Percentiles rank a stretch among this genome's conserved stretches.
These are phyloP conservation scores for Arvicanthis niloticus DNA, from an alignment of 2,113 vertebrate species.

Conservation along the genomic window DNA sequence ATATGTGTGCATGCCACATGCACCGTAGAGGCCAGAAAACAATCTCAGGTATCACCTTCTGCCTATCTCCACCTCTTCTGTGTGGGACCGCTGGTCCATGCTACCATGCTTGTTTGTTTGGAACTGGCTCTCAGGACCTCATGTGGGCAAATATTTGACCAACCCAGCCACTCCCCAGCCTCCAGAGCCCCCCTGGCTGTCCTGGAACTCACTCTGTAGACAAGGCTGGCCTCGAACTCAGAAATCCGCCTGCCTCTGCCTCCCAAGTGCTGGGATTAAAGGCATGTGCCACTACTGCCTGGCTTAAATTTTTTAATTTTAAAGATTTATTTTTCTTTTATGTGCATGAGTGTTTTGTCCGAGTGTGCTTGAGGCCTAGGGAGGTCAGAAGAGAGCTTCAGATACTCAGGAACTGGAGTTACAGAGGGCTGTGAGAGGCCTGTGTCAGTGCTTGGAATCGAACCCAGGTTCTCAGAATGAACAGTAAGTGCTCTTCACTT, in stretches of 20 bases:
- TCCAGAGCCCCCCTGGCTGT: too few species aligned
- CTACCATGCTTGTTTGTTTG: neutral
- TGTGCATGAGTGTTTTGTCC: neutral
- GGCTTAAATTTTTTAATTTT: neutral
- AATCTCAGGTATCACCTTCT: neutral
- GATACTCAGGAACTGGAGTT: neutral
- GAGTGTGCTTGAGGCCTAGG: neutral
- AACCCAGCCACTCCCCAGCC: neutral
- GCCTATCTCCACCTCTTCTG: neutral
- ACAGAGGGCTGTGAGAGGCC: neutral
- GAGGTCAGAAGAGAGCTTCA: neutral
- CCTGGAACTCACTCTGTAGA: too few species aligned
- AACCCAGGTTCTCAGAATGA: neutral
- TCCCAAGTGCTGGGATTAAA: too few species aligned
- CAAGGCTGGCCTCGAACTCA: too few species aligned
- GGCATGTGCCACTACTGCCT: too few species aligned
- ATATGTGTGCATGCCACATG: neutral
- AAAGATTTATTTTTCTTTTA: constrained; percentile 15
- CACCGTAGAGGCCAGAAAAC: neutral
- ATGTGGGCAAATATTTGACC: neutral
- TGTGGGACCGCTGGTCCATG: neutral
- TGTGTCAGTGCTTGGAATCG: neutral
- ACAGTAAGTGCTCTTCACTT: neutral
- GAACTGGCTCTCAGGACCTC: neutral
- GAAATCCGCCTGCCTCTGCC: too few species aligned